Conservation (phyloP, 2,797 vertebrate species). For the Megaceryle alcyon region DNA sequence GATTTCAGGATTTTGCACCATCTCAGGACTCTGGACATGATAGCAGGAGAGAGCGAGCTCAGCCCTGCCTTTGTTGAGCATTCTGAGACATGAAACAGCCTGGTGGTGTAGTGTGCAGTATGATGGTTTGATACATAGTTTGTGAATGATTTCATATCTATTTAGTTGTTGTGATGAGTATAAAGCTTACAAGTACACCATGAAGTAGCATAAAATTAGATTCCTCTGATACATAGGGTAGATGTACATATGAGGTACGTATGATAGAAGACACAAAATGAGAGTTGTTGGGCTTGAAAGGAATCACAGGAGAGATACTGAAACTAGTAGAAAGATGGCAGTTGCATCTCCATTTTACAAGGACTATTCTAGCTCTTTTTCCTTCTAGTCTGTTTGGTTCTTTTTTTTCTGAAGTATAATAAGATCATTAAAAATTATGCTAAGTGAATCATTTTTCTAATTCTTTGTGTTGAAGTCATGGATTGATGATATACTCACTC, state of each 20-base stretch:
- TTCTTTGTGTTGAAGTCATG: neutral
- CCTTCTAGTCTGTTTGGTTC: neutral
- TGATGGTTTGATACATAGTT: rapidly evolving
- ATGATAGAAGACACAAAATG: neutral
- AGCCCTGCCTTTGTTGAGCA: neutral
- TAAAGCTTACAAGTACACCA: neutral
- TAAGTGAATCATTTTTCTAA: neutral
- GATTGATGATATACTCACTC: constrained; percentile 3
- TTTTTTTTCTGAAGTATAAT: neutral
- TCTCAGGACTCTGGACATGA: neutral
- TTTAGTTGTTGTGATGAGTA: neutral
- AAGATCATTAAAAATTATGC: neutral
- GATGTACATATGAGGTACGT: neutral
- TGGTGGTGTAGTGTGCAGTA: rapidly evolving
- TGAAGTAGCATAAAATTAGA: neutral
- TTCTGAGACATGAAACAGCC: rapidly evolving
- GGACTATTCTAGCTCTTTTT: neutral
- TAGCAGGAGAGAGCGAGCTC: neutral
- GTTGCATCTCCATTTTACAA: neutral
- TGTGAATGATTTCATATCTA: neutral
- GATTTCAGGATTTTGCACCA: neutral
- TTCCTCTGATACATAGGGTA: neutral
- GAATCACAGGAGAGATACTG: neutral
- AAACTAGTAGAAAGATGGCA: neutral
- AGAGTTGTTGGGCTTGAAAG: neutral